Evolutionary conservation across 2,888 invertebrate genomes (phyloP).

Genomic region (Mesorhabditis belari): DNA sequence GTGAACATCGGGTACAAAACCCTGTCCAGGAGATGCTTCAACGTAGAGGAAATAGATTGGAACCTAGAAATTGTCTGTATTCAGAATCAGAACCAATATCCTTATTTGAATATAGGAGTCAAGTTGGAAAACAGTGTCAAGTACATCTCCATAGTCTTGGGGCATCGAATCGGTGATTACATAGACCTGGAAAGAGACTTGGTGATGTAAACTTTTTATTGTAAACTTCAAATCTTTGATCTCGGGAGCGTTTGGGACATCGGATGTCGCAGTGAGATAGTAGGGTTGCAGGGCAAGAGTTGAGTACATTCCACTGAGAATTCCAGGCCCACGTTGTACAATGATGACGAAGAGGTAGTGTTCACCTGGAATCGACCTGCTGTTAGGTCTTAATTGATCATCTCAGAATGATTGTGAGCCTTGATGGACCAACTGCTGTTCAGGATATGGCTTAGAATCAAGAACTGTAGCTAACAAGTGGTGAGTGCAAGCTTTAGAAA

Average conservation of each 20-base stretch:
- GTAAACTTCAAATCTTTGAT: constrained; percentile 8
- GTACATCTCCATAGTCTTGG: constrained; percentile 19
- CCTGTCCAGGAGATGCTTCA: constrained; percentile 13
- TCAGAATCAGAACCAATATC: neutral
- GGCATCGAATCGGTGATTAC: constrained; percentile 40
- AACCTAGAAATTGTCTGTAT: constrained; percentile 13
- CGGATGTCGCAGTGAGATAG: constrained; percentile 17
- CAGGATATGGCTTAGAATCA: too few species aligned
- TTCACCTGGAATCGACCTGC: too few species aligned
- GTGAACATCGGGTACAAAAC: constrained; percentile 16
- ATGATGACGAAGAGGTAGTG: constrained; percentile 3
- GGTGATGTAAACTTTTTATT: constrained; percentile 10
- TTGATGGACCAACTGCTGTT: too few species aligned
- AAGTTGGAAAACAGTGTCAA: constrained; percentile 27
- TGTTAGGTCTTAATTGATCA: too few species aligned
- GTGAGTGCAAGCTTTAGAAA: too few species aligned
- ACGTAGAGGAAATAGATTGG: constrained; percentile 25
- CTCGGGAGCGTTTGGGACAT: constrained; percentile 11
- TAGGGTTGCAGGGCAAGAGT: constrained; percentile 20
- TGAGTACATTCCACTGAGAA: constrained; percentile 7
- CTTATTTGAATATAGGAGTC: constrained; percentile 28
- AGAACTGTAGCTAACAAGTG: too few species aligned
- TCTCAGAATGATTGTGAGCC: too few species aligned
- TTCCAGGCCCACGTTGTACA: neutral
- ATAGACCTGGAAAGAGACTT: constrained; percentile 21